A percentile compares a stretch with the other conserved stretches of the same genome.
phyloP scores from a whole-genome alignment of 2,888 invertebrate species.

The Timema cristinae region DNA sequence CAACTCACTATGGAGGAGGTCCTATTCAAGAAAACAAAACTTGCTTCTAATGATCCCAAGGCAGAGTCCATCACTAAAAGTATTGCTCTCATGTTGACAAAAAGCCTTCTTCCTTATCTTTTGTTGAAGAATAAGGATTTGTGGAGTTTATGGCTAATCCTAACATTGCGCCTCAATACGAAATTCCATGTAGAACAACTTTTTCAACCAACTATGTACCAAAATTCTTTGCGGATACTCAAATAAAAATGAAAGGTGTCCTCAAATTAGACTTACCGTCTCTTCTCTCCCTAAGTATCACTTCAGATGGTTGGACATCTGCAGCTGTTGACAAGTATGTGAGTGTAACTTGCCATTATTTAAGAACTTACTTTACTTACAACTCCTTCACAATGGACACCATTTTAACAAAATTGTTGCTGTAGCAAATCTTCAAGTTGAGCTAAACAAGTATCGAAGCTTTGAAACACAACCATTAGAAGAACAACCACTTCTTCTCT shows the following conservation, averaged over 20 bases:
- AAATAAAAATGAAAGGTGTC: neutral
- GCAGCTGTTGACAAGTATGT: slow-evolving; percentile 12
- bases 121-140: slow-evolving; percentile 4
- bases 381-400: neutral
- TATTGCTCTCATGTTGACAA: slow-evolving; percentile 4
- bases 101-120: slow-evolving; percentile 7
- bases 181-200: neutral
- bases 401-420: too few species aligned
- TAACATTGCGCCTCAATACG: neutral
- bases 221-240: neutral
- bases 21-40: neutral
- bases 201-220: slow-evolving; percentile 7
- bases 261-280: slow-evolving; percentile 1
- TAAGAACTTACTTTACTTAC: neutral
- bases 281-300: slow-evolving; percentile 3
- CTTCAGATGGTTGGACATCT: slow-evolving; percentile 14
- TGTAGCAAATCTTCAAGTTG: too few species aligned
- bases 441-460: too few species aligned
- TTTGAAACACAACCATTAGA: too few species aligned
- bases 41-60: slow-evolving; percentile 3
- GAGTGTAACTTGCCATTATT: slow-evolving; percentile 3
- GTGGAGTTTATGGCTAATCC: slow-evolving; percentile 4
- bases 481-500: too few species aligned
- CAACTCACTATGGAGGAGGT: neutral
- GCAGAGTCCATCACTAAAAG: neutral